Conservation (phyloP, 2,113 vertebrate genomes). For the Solea solea region DNA sequence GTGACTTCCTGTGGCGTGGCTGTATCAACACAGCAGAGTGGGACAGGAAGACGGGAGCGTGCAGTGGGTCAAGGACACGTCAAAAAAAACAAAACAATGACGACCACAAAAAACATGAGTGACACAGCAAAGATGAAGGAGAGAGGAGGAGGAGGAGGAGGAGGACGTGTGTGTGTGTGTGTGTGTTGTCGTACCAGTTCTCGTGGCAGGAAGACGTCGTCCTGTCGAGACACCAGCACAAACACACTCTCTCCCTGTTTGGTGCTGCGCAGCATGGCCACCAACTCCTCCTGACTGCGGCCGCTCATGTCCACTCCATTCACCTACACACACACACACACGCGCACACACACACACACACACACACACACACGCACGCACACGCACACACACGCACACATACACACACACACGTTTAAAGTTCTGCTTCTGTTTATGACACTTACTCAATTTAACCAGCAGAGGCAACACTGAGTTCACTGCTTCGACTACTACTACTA, state of each 20-base stretch:
- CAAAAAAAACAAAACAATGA: not conserved
- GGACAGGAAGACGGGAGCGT: slow-evolving; percentile 59
- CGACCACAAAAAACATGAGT: not conserved
- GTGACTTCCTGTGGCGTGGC: slow-evolving; percentile 60
- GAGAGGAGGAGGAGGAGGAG: not conserved
- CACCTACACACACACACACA: slow-evolving; percentile 80
- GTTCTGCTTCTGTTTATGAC: too few relatives aligned
- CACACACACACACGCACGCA: slow-evolving; percentile 8
- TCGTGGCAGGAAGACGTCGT: slow-evolving; percentile 90
- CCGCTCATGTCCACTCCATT: slow-evolving; percentile 91
- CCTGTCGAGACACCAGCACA: slow-evolving; percentile 88
- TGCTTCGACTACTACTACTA: too few relatives aligned
- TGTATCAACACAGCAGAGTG: slow-evolving; percentile 72
- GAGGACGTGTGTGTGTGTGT: slow-evolving; percentile 10
- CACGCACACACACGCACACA: slow-evolving; percentile 15
- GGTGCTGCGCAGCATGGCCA: slow-evolving; percentile 94
- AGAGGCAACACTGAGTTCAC: not conserved
- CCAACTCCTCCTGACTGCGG: slow-evolving; percentile 92
- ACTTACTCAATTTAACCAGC: not conserved
- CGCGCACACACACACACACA: slow-evolving; percentile 9
- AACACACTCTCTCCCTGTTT: slow-evolving; percentile 90
- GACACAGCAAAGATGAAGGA: not conserved
- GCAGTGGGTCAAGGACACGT: slow-evolving; percentile 25
- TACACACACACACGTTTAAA: not conserved
- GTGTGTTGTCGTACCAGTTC: slow-evolving; percentile 85